Evolutionary conservation across 2,888 invertebrate genomes (phyloP), one percentile per base, ranked within the genome.

Genomic region (Erebia epiphron): DNA sequence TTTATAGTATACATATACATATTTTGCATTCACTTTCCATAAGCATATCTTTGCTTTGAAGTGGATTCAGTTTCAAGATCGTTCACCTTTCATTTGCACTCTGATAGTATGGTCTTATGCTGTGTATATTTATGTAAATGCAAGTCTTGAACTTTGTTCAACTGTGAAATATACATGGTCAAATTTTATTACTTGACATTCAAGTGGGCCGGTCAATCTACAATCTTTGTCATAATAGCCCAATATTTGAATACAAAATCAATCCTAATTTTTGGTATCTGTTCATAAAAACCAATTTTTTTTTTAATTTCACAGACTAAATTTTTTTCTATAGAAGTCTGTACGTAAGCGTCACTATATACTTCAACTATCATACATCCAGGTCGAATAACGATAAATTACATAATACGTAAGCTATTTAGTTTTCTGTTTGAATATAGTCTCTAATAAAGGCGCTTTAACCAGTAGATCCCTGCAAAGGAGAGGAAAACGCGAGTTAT

Each of bases 21-120:
- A 78, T 79, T 82, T 81, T 52, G 80, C 84, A 81, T 79, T 87
- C 87, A 89, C 89, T 91, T 91, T 91, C 86, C 85, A 90, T 86
- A 87, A 84, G 81, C 86, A 83, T 80, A 80, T 82, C 68, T 77
- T 74, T 73, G 77, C 77, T 83, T 80, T 79, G 77, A 82, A 80
- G 80, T 78, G 77, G 79, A 81, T 82, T 82, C 73, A 73, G 79
- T 81, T 82, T 81, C 77, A 83, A 84, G 83, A 84, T 81, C 83
- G 72, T 84, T 86, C 79, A 86, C 84, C 86, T 75, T 73, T 72
- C 49, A 62, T 65, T 58, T 50, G 26, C 26, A 58, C 46, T 14
- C 18, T 16, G 67, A 54, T 68, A 61, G 54, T 41, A 68, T 49
- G 57, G 11, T 5, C 41, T 16, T 49, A 50, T 16, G 21, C 9